These are phyloP conservation scores for Teleopsis dalmanni DNA, from an alignment of 1,140 invertebrate species.

Conservation along the genomic window DNA sequence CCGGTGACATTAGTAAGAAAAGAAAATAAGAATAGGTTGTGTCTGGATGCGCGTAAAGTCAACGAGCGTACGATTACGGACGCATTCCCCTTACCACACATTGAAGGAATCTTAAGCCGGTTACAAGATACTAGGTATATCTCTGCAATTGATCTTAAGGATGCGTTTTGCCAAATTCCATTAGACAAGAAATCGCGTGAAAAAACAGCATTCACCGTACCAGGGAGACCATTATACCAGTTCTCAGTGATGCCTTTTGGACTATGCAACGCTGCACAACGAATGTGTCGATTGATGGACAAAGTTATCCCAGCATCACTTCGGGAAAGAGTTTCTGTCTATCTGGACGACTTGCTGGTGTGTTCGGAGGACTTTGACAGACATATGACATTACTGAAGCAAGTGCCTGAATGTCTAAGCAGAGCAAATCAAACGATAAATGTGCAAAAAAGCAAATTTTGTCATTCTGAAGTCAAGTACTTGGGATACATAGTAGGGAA, in stretches of 20 bases:
- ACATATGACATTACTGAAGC: conserved; percentile 24
- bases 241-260: conserved; percentile 8
- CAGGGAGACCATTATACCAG: conserved; percentile 34
- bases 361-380: conserved; percentile 31
- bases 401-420: conserved; percentile 15
- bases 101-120: too few relatives aligned
- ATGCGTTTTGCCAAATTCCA: conserved; percentile 36
- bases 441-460: conserved; percentile 13
- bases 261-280: conserved; percentile 8
- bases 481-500: conserved; percentile 16
- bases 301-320: conserved; percentile 1
- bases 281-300: conserved; percentile 8
- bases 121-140: too few relatives aligned
- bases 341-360: conserved; percentile 36
- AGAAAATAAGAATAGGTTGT: background rate
- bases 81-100: too few relatives aligned
- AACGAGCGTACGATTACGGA: background rate
- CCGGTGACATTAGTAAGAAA: background rate
- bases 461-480: conserved; percentile 20
- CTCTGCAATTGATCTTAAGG: conserved; percentile 29
- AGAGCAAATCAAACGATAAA: conserved; percentile 19
- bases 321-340: conserved; percentile 9
- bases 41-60: background rate
- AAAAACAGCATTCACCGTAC: conserved; percentile 46
- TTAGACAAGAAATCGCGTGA: conserved; percentile 20